Conservation (phyloP, 1,140 invertebrate genomes). For the Pogonognathellus flavescens region DNA sequence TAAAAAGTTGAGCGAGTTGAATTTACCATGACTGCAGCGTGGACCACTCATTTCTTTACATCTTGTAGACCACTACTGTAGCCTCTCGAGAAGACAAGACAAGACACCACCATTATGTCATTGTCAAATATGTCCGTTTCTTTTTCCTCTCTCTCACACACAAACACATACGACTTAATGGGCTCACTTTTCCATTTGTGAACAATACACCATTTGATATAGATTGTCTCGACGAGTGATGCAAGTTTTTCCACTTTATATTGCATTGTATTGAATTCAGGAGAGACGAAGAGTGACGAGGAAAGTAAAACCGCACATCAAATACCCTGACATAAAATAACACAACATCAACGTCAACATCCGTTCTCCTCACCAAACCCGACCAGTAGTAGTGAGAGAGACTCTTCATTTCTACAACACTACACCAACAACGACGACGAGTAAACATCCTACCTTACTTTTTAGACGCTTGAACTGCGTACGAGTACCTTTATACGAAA, state of each 20-base stretch:
- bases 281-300: not conserved
- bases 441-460: no score
- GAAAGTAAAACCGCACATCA: constrained; percentile 25
- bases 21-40: not conserved
- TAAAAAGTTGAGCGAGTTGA: not conserved
- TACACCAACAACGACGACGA: no score
- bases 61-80: no score
- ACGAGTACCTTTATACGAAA: not conserved
- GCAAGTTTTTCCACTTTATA: not conserved
- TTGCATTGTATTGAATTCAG: not conserved
- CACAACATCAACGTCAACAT: constrained; percentile 37
- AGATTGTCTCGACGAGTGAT: not conserved
- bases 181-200: constrained; percentile 17
- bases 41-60: no score
- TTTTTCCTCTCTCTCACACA: not conserved
- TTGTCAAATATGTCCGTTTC: constrained; percentile 19
- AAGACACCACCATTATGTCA: constrained; percentile 13
- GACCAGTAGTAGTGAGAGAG: not conserved
- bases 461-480: no score
- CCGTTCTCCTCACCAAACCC: not conserved
- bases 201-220: not conserved
- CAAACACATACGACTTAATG: not conserved
- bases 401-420: no score
- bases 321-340: constrained; percentile 21
- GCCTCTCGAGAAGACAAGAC: not conserved